Percentiles rank a stretch among this genome's conserved stretches.
Evolutionary conservation across 2,113 vertebrate genomes (phyloP).

Genomic region (Calidris pygmaea): DNA sequence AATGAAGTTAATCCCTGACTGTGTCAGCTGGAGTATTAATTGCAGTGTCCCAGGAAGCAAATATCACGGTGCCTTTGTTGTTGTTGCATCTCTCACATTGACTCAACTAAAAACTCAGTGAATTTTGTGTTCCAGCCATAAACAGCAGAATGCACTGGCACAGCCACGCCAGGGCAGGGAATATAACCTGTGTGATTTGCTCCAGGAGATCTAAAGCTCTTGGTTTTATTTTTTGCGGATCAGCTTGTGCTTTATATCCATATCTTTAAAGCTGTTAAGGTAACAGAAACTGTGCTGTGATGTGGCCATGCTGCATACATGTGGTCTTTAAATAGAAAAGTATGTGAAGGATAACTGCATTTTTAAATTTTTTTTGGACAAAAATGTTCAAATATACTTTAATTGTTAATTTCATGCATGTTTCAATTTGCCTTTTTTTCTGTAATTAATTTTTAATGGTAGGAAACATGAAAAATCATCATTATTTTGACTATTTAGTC

Average conservation of each 20-base stretch:
- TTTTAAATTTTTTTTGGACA: neutral
- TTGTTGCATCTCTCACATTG: neutral
- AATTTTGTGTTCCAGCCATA: neutral
- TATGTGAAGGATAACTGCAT: neutral
- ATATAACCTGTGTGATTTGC: neutral
- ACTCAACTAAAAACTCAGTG: neutral
- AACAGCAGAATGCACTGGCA: neutral
- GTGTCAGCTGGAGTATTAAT: neutral
- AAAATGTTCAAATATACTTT: neutral
- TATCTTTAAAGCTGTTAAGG: neutral
- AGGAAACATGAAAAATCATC: conserved; percentile 29
- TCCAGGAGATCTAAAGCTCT: neutral
- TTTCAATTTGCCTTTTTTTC: neutral
- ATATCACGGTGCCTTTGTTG: neutral
- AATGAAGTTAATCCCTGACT: neutral
- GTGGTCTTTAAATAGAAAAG: neutral
- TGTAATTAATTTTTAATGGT: neutral
- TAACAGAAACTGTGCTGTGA: neutral
- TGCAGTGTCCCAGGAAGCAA: neutral
- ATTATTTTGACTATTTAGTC: conserved; percentile 72
- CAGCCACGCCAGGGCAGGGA: neutral
- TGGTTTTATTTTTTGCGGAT: neutral
- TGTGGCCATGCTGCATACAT: neutral
- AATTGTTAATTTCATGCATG: neutral
- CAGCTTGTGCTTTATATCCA: neutral